Conservation (phyloP, 2,113 vertebrate species). For the Setophaga kirtlandii region DNA sequence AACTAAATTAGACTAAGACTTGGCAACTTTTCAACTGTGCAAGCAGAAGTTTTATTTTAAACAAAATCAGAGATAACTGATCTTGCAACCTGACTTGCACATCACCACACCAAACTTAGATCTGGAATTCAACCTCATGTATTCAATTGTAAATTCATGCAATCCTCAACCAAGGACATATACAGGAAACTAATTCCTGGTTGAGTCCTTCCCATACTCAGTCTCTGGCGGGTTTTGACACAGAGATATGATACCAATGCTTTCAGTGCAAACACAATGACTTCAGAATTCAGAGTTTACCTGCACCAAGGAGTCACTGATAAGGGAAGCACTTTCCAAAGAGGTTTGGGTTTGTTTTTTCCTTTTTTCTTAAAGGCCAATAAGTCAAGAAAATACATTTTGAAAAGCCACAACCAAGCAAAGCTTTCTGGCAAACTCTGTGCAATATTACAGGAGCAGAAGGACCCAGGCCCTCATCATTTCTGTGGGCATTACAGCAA, state of each 20-base stretch:
- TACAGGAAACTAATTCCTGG: background rate
- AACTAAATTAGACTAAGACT: background rate
- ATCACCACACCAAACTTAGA: background rate
- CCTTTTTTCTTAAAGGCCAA: background rate
- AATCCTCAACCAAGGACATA: background rate
- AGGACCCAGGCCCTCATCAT: background rate
- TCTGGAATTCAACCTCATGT: background rate
- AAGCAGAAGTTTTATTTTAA: background rate
- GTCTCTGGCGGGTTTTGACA: background rate
- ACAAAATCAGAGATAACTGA: background rate
- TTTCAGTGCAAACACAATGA: background rate
- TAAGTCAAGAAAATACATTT: background rate
- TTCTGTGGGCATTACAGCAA: background rate
- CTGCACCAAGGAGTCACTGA: background rate
- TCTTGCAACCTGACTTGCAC: background rate
- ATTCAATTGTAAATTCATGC: background rate
- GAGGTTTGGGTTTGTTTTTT: background rate
- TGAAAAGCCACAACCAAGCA: background rate
- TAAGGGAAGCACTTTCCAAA: background rate
- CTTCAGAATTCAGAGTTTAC: background rate
- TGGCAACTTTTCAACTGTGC: background rate
- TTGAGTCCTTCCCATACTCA: background rate
- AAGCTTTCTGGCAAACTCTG: background rate
- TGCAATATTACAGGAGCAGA: background rate
- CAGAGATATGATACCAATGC: background rate